phyloP scores from a whole-genome alignment of 2,113 vertebrate species.

The Oncorhynchus masou region DNA sequence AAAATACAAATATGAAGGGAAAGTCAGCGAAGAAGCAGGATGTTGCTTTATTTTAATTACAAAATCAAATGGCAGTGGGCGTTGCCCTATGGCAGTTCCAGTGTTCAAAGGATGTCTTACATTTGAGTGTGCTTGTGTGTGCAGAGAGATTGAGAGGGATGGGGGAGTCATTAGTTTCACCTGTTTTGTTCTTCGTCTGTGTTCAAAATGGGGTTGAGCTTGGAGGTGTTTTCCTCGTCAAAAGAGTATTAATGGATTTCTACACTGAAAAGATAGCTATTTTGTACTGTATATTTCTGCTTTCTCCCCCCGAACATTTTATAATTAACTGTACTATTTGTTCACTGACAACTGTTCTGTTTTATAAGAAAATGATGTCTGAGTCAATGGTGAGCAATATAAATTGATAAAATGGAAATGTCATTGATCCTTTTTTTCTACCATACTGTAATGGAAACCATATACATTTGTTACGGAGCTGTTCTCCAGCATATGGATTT shows the following conservation, averaged over 20 bases:
- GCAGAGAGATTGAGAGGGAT: too few relatives aligned
- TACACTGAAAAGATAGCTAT: constrained; percentile 46
- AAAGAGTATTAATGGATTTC: constrained; percentile 44
- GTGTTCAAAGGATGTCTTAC: not conserved
- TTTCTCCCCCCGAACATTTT: constrained; percentile 53
- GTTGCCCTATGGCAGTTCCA: constrained; percentile 29
- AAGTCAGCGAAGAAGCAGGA: too few relatives aligned
- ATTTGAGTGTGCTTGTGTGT: not conserved
- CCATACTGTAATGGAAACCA: constrained; percentile 23
- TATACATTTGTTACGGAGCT: constrained; percentile 20
- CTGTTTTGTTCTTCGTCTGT: not conserved
- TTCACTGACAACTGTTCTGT: constrained; percentile 69
- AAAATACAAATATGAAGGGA: too few relatives aligned
- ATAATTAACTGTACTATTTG: constrained; percentile 65
- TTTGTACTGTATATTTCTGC: constrained; percentile 68
- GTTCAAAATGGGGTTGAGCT: not conserved
- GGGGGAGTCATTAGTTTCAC: too few relatives aligned
- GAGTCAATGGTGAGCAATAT: constrained; percentile 62
- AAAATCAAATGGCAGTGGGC: constrained; percentile 64
- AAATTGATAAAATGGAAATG: constrained; percentile 70
- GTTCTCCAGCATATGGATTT: constrained; percentile 14
- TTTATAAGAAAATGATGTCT: constrained; percentile 68
- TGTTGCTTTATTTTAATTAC: too few relatives aligned
- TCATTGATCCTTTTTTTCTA: constrained; percentile 47
- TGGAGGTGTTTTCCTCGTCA: not conserved